Base-by-base conservation (phyloP, 2,113 vertebrate genomes). In the Galbula dea region DNA sequence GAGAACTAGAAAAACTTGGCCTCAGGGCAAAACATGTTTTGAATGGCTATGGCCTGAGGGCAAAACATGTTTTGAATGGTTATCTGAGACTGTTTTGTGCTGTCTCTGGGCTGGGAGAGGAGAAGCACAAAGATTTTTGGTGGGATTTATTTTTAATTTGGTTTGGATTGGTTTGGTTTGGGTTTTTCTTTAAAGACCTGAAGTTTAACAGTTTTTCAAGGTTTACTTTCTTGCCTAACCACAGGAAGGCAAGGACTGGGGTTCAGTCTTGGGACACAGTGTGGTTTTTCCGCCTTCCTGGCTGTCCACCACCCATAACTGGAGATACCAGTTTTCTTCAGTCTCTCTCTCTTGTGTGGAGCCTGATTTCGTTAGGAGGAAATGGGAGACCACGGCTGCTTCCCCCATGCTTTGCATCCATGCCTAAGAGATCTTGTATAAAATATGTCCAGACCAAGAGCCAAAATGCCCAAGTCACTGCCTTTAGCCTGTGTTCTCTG, bases 381-480 rank as follows among this genome's bases (percentile, higher is more conserved):
- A 76, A 19, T 30, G 32, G 2, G 2, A 20, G 37, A 41, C 23
- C 23, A 8, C 2, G 7, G 24, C 12, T 19, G 10, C 11, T 71
- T 82, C 34, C 52, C 3, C 2, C 22, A 1, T 15, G 15, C 29
- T 78, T 43, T 34, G 39, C 49, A 29, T 32, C 8, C 37, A 1
- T 22, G 7, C 8, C 34, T 54, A 62, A 46, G 12, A 0, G 1
- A 15, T 12, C 12, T 23, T 18, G 3, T 26, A 45, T 73, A 21
- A 77, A 86, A 76, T 11, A 48, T 1, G 4, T 17, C 10, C 7
- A 48, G 30, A 29, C 13, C 12, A 69, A 48, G 36, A 12, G 27
- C 5, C 0, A 0, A 20, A 63, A 51, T 73, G 59, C 15, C 41
- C 2, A 1, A 41, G 23, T 45, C 29, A 2, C 52, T 54, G 54